Percentiles rank a stretch among this genome's conserved stretches.
Evolutionary conservation across 1,140 invertebrate genomes (phyloP).

Genomic region (Mizuhopecten yessoensis): DNA sequence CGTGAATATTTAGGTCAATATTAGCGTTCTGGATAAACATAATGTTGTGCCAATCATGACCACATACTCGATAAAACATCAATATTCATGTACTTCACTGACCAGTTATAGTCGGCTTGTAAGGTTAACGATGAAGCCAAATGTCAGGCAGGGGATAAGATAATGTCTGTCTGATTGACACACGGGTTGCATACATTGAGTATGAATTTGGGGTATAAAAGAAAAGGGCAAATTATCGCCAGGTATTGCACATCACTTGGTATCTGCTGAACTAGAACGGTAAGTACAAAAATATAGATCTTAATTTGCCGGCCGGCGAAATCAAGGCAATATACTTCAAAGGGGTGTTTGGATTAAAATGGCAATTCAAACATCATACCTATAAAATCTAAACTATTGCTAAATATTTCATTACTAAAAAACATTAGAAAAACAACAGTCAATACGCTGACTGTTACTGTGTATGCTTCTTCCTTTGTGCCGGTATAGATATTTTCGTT

Average conservation of each 20-base stretch:
- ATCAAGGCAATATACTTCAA: background rate
- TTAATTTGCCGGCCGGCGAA: background rate
- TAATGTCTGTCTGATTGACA: background rate
- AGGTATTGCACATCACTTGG: constrained; percentile 6
- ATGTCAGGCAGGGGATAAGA: background rate
- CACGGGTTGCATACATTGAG: background rate
- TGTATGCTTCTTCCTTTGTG: no score
- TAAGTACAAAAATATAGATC: background rate
- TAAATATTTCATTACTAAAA: no score
- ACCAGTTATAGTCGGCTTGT: background rate
- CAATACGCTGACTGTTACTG: no score
- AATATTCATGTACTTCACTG: background rate
- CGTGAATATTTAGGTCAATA: background rate
- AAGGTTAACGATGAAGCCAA: background rate
- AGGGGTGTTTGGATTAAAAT: no score
- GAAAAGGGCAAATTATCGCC: background rate
- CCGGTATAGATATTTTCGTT: no score
- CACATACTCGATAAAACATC: constrained; percentile 12
- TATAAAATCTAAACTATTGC: no score
- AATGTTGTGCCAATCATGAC: constrained; percentile 16
- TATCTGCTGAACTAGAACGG: background rate
- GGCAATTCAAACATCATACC: no score
- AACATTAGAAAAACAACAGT: no score
- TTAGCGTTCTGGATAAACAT: background rate
- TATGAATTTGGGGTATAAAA: background rate